Evolutionary conservation across 2,113 vertebrate genomes (phyloP).

Genomic region (Hymenochirus boettgeri): DNA sequence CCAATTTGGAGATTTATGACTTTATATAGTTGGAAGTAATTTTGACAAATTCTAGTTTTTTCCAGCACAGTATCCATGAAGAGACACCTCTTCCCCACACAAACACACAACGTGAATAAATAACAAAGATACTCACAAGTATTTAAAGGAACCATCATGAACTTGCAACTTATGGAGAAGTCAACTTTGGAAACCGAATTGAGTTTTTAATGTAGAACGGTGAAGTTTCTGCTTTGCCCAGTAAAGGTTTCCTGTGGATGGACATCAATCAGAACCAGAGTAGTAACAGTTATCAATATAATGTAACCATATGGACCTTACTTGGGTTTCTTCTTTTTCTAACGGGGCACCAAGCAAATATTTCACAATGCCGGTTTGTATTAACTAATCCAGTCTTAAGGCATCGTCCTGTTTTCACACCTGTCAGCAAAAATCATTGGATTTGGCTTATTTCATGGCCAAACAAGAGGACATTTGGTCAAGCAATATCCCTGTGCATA

Average conservation of each 20-base stretch:
- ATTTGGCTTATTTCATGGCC: too few species aligned
- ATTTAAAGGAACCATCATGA: too few species aligned
- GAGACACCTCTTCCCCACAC: too few species aligned
- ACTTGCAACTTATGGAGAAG: slow-evolving; percentile 94
- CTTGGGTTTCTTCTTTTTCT: slow-evolving; percentile 59
- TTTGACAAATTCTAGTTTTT: too few species aligned
- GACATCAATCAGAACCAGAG: slow-evolving; percentile 5
- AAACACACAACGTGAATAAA: too few species aligned
- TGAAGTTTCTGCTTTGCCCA: slow-evolving; percentile 82
- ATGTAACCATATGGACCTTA: slow-evolving; percentile 46
- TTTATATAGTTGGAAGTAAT: too few species aligned
- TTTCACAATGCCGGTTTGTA: slow-evolving; percentile 80
- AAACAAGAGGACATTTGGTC: too few species aligned
- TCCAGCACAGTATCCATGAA: too few species aligned
- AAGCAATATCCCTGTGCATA: too few species aligned
- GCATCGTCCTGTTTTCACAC: slow-evolving; percentile 85
- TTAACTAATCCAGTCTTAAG: slow-evolving; percentile 48
- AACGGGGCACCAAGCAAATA: slow-evolving; percentile 90
- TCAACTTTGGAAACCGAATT: slow-evolving; percentile 91
- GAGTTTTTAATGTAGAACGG: slow-evolving; percentile 95
- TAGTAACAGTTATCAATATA: too few species aligned
- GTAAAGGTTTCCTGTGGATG: slow-evolving; percentile 70
- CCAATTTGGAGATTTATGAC: too few species aligned
- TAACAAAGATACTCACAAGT: too few species aligned
- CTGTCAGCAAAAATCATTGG: slow-evolving; percentile 54